Evolutionary conservation across 2,888 invertebrate species (phyloP), one percentile per base, ranked within the genome.

Genomic region (Epinotia brunnichana): DNA sequence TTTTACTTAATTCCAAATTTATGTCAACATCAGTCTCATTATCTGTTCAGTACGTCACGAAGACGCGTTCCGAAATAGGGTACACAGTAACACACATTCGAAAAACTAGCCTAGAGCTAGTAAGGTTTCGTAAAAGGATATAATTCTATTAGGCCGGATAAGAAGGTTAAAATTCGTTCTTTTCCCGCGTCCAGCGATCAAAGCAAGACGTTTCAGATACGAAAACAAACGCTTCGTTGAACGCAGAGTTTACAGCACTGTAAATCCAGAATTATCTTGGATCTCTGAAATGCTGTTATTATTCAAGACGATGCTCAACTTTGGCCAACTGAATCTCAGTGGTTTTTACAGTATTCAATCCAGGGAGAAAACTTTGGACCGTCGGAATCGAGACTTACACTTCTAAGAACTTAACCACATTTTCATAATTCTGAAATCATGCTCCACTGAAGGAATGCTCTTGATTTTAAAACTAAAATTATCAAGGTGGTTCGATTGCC

Each of bases 171-270:
- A n/a, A 24, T n/a, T n/a, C 15, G 21, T 44, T 51, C 62, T 48
- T 39, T 29, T 29, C 29, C 17, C 24, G 48, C 5, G n/a, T 29
- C 3, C 29, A 62, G 24, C n/a, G 62, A 29, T 29, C 48, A 19
- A 62, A 11, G 29, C 62, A 48, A 48, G 24, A 15, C 39, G 44
- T 24, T 13, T 56, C 56, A 24, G 21, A 15, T 44, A 17, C 29
- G 29, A 62, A 29, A 62, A 48, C 29, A 29, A 51, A 62, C 48
- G 48, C 44, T 48, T 17, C 29, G 24, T 24, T 29, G 62, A 51
- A 51, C 61, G 41, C 48, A 48, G 24, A 29, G n/a, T 51, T 62
- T 17, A 62, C 62, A 41, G 62, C 48, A 29, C 62, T 48, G 48
- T 48, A 5, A 48, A 62, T 62, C 24, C 48, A n/a, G 48, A 29